Evolutionary conservation across 53 echinoderm and acorn worm genomes (phyloP), one percentile per base, ranked within the genome.

Genomic region (Astropecten irregularis): DNA sequence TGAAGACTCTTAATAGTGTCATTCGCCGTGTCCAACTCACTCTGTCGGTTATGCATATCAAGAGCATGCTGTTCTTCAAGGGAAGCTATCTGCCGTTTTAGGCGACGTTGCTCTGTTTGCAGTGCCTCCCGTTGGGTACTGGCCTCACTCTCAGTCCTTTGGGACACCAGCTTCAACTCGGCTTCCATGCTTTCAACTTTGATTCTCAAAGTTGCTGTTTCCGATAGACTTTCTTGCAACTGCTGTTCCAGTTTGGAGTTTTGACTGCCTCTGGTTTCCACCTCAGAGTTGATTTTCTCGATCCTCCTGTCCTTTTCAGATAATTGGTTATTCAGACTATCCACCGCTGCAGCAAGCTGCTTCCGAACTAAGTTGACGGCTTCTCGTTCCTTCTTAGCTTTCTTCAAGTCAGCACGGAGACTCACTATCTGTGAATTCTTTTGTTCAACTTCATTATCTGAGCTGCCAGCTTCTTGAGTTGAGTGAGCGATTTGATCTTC

Each of bases 381-480:
- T 30, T 83, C 89, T 15, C 62, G 37, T 40, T 68, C 81, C n/a
- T 74, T 74, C 74, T 74, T 74, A 1, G 74, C 74, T 35, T 67
- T 48, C 81, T 72, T 88, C 71, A 65, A 63, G 20, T 65, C 68
- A 15, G 58, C 89, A 58, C 71, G 55, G 37, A 67, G 28, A 37
- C 48, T 58, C 30, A 66, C 67, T 49, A 74, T 46, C 38, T 83
- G 56, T 0, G 89, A 73, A 20, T 74, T 48, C 68, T 73, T 40
- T n/a, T 68, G 52, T 27, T 83, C 83, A 0, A 83, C 29, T 72
- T 83, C 83, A 1, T 76, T 29, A 38, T 83, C 83, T 11, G 89
- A 83, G 30, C 66, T 89, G 33, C 83, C 89, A 74, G 66, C 82
- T 56, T 86, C 93, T 63, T 93, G 82, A 28, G 19, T 77, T 55